Conservation (phyloP, 2,797 vertebrate species). For the Taeniopygia guttata region DNA sequence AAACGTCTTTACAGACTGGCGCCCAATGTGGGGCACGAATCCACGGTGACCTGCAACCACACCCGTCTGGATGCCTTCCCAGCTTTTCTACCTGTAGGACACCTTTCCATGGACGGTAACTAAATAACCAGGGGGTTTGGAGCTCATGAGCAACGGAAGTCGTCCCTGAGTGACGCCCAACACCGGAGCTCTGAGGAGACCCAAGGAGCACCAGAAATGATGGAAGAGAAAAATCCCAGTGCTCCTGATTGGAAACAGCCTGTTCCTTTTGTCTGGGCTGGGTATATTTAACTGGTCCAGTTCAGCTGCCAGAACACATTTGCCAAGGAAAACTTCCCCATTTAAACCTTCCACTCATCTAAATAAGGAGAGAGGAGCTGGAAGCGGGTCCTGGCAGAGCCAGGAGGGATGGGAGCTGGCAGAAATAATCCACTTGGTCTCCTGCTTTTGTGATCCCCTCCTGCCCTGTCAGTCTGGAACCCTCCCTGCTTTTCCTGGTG, state of each 20-base stretch:
- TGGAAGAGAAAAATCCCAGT: not conserved
- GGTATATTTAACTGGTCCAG: slow-evolving; percentile 24
- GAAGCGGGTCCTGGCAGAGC: slow-evolving; percentile 59
- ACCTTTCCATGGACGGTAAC: no score
- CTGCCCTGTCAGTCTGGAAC: not conserved
- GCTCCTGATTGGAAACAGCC: slow-evolving; percentile 50
- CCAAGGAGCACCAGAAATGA: slow-evolving; percentile 23
- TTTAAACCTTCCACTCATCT: slow-evolving; percentile 68
- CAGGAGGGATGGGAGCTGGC: not conserved
- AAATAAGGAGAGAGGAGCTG: slow-evolving; percentile 53
- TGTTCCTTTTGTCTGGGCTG: slow-evolving; percentile 50
- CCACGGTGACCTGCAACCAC: no score
- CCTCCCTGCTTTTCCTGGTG: not conserved
- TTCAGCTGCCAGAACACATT: slow-evolving; percentile 36
- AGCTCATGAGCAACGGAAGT: no score
- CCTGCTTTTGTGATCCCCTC: not conserved
- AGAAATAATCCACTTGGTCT: not conserved
- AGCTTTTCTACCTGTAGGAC: no score
- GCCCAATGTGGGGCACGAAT: no score
- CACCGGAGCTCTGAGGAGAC: no score
- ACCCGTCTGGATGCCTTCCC: no score
- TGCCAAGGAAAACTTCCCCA: slow-evolving; percentile 74
- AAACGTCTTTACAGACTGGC: no score
- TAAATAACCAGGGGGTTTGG: no score
- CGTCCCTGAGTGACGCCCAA: no score